Percentiles rank a stretch among this genome's conserved stretches.
Evolutionary conservation across 2,888 invertebrate species (phyloP).

Genomic region (Drosophila anomelani): DNA sequence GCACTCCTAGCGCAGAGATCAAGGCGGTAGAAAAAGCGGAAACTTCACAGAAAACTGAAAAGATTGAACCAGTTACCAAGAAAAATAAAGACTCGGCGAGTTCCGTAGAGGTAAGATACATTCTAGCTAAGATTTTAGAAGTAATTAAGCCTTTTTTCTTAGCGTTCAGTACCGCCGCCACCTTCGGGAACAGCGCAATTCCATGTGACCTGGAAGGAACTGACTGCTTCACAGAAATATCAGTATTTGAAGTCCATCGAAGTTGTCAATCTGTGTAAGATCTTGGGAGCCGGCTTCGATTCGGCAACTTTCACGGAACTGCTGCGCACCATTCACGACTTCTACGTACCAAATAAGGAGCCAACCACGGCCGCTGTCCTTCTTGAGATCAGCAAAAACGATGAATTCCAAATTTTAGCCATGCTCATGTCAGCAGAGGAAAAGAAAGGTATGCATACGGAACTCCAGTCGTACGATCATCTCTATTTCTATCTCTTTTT

Average conservation of each 20-base stretch:
- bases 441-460: constrained; percentile 65
- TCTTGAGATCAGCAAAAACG: constrained; percentile 82
- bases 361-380: constrained; percentile 68
- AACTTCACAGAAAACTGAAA: background rate
- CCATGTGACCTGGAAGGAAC: constrained; percentile 83
- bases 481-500: constrained; percentile 10
- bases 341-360: constrained; percentile 77
- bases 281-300: constrained; percentile 83
- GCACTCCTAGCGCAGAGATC: background rate
- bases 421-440: constrained; percentile 82
- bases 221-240: constrained; percentile 79
- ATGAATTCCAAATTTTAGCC: constrained; percentile 79
- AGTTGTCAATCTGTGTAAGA: constrained; percentile 73
- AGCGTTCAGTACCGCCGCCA: constrained; percentile 72
- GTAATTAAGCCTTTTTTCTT: background rate
- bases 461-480: background rate
- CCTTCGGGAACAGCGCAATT: constrained; percentile 83
- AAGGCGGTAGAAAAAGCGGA: background rate
- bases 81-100: background rate
- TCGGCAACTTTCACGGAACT: constrained; percentile 81
- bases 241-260: constrained; percentile 82
- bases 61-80: background rate
- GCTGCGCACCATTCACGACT: constrained; percentile 75
- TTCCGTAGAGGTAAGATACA: constrained; percentile 16
- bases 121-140: background rate